Conservation (phyloP, 2,797 vertebrate species). For the Coilia nasus region DNA sequence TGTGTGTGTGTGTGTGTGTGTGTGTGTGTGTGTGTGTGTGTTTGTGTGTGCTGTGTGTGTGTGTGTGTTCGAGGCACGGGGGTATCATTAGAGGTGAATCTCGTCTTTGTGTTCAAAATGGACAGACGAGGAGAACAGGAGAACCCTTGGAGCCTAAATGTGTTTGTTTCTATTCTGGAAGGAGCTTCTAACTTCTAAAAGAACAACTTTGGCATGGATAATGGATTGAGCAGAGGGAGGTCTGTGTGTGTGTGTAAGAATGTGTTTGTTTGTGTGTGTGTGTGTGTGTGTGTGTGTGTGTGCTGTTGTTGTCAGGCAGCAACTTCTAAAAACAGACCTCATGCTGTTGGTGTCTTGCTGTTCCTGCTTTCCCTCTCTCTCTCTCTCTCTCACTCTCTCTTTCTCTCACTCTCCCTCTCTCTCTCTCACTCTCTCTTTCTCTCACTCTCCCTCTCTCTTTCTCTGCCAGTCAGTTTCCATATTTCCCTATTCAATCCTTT, state of each 20-base stretch:
- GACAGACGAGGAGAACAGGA: neutral
- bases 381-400: neutral
- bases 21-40: too few species aligned
- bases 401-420: neutral
- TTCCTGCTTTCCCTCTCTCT: neutral
- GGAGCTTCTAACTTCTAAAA: neutral
- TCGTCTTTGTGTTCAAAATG: neutral
- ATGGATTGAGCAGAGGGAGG: neutral
- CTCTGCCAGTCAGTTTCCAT: too few species aligned
- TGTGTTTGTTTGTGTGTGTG: neutral
- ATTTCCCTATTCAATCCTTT: too few species aligned
- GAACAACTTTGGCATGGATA: neutral
- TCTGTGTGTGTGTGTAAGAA: too few species aligned
- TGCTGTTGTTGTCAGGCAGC: neutral
- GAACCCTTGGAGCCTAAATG: neutral
- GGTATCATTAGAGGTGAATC: neutral
- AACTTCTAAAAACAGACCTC: conserved; percentile 18
- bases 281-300: conserved; percentile 18
- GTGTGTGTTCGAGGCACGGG: too few species aligned
- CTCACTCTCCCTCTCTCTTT: too few species aligned
- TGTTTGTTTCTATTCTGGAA: neutral
- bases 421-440: neutral
- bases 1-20: too few species aligned
- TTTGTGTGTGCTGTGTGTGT: too few species aligned
- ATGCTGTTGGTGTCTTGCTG: neutral